phyloP scores from a whole-genome alignment of 2,888 invertebrate species.

The Caenorhabditis sp. region DNA sequence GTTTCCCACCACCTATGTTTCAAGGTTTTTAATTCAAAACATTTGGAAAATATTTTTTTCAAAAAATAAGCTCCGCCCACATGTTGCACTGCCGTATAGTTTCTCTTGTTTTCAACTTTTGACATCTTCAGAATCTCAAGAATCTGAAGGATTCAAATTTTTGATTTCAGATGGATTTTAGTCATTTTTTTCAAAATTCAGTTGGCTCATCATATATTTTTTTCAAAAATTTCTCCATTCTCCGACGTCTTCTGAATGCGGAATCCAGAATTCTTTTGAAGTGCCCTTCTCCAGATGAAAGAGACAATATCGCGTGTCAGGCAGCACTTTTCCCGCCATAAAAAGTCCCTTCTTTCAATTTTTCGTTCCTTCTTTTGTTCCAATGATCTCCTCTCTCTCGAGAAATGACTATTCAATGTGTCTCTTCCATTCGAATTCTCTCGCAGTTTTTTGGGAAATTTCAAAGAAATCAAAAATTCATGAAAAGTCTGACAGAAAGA shows the following conservation, averaged over 20 bases:
- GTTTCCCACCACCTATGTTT: too few species aligned
- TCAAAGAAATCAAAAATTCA: background rate
- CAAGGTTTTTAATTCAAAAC: too few species aligned
- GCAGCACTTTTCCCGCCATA: constrained; percentile 1
- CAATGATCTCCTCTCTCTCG: background rate
- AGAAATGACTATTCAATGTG: background rate
- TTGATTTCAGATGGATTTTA: too few species aligned
- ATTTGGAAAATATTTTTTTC: too few species aligned
- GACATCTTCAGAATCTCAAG: too few species aligned
- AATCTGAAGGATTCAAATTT: too few species aligned
- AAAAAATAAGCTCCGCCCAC: too few species aligned
- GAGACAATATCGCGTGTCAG: constrained; percentile 10
- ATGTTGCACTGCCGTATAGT: too few species aligned
- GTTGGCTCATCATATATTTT: background rate
- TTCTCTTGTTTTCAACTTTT: too few species aligned
- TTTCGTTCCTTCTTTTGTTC: background rate
- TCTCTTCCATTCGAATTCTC: background rate
- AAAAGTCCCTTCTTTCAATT: background rate
- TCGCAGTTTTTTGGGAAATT: background rate
- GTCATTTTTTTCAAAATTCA: background rate
- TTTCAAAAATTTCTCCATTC: too few species aligned
- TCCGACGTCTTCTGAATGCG: background rate
- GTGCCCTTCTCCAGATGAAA: background rate
- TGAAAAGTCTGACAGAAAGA: too few species aligned
- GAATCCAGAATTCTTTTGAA: background rate